Conservation (phyloP, 2,888 invertebrate species). For the Caenorhabditis sp. region DNA sequence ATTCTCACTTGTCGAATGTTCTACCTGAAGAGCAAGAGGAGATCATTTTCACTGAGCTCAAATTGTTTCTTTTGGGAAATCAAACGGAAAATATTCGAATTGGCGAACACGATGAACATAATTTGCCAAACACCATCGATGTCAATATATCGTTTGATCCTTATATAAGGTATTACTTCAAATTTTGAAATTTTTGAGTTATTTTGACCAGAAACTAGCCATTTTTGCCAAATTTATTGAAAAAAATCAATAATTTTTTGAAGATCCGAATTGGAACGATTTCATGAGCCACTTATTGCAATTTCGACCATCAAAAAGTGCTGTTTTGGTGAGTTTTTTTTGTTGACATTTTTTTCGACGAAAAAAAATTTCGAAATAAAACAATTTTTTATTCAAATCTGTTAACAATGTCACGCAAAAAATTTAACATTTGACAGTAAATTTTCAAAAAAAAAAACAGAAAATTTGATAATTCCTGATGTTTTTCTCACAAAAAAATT, state of each 20-base stretch:
- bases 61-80: constrained; percentile 30
- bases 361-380: too few relatives aligned
- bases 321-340: constrained; percentile 12
- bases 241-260: background rate
- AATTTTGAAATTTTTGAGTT: too few relatives aligned
- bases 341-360: too few relatives aligned
- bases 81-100: constrained; percentile 40
- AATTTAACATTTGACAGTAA: too few relatives aligned
- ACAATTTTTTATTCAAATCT: too few relatives aligned
- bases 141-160: constrained; percentile 39
- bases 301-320: constrained; percentile 32
- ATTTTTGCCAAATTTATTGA: background rate
- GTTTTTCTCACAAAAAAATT: too few relatives aligned
- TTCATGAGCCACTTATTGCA: constrained; percentile 27
- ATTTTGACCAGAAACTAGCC: too few relatives aligned
- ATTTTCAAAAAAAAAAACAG: too few relatives aligned
- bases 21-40: constrained; percentile 35
- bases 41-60: constrained; percentile 30
- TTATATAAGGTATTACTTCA: constrained; percentile 15
- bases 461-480: too few relatives aligned
- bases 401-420: too few relatives aligned
- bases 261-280: constrained; percentile 25
- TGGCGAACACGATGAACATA: constrained; percentile 13
- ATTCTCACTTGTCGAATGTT: constrained; percentile 22
- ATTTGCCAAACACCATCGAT: constrained; percentile 16